Evolutionary conservation across 2,888 invertebrate genomes (phyloP), one percentile per base, ranked within the genome.

Genomic region (Ophioninae sp.): DNA sequence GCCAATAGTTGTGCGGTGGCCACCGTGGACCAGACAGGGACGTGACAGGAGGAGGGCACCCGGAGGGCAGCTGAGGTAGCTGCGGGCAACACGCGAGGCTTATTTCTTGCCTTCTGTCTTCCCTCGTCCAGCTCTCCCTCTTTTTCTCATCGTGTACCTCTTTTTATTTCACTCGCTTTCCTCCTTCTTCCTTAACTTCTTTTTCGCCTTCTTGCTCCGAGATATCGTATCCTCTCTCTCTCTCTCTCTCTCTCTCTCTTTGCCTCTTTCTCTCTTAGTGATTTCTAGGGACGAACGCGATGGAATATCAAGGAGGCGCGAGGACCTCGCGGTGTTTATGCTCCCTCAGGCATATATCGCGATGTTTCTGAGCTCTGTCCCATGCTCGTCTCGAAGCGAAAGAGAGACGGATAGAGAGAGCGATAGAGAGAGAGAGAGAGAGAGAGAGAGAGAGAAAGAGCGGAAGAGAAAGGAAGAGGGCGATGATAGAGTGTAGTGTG

Each of bases 11-110:
- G 84, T 85, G 79, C 83, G 85, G 84, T 85, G 85, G 84, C 85
- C 68, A 84, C 79, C 73, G 73, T 61, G 64, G 72, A 65, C 68
- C 83, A 85, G 87, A 87, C 87, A 88, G 87, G 88, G 87, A 88
- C 88, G 89, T 89, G 89, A 88, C 88, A 89, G 89, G 87, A 88
- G 88, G 87, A 86, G 86, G 88, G 88, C 86, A 88, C 87, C 87
- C 87, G 88, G 85, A 77, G 86, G 88, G 87, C 88, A 88, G 84
- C 87, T 88, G 86, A 87, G 85, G 89, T 89, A 90, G 89, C 90
- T 88, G 86, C 86, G 83, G 88, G 89, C 89, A 90, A 89, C 90
- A 89, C 89, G 89, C 90, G 88, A 90, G 85, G 85, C 83, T 79
- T 83, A 79, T 79, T 79, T 77, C 83, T 86, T 80, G 84, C 82